phyloP scores from a whole-genome alignment of 2,888 invertebrate species.

The Adelognathus sp. region DNA sequence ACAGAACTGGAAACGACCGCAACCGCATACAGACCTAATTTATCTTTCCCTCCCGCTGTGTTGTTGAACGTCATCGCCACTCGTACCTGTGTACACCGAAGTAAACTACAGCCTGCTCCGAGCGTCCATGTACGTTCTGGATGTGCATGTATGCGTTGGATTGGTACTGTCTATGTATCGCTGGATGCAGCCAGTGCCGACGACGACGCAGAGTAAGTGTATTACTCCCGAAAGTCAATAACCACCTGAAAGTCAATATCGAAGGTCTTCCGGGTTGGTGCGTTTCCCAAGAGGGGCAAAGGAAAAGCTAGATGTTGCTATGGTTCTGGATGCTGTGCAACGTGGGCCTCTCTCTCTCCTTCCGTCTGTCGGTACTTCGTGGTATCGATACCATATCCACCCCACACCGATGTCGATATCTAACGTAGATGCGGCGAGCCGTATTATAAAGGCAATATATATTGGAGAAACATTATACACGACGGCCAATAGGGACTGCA shows the following conservation, averaged over 20 bases:
- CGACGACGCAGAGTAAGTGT: constrained; percentile 35
- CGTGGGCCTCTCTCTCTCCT: background rate
- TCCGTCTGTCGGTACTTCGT: constrained; percentile 9
- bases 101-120: background rate
- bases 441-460: constrained; percentile 51
- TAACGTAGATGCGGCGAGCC: constrained; percentile 2
- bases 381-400: constrained; percentile 23
- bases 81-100: background rate
- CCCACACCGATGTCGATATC: constrained; percentile 9
- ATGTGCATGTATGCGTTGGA: background rate
- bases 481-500: background rate
- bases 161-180: background rate
- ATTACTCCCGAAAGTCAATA: constrained; percentile 54
- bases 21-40: constrained; percentile 16
- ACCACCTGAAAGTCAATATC: constrained; percentile 50
- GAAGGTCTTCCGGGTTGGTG: constrained; percentile 19
- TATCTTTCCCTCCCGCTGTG: constrained; percentile 15
- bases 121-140: background rate
- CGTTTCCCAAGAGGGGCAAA: background rate
- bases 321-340: background rate
- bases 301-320: constrained; percentile 12
- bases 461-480: constrained; percentile 10
- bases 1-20: background rate
- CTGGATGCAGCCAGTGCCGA: constrained; percentile 4
- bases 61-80: constrained; percentile 32